Conservation (phyloP, 2,113 vertebrate genomes). For the Triplophysa rosa region DNA sequence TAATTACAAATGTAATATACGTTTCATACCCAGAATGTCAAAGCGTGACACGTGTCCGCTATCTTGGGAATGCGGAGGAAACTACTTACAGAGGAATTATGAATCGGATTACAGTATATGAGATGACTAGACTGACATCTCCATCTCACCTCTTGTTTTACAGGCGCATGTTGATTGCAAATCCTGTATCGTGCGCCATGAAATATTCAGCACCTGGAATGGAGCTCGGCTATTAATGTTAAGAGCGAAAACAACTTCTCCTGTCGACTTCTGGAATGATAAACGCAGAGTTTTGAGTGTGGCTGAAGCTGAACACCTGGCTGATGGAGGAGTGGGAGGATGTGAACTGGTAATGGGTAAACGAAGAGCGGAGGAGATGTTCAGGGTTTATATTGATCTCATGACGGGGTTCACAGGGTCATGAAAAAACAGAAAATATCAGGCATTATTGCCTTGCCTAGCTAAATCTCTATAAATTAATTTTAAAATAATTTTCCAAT, state of each 20-base stretch:
- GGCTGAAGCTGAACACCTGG: neutral
- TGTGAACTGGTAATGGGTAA: neutral
- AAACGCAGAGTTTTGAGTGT: neutral
- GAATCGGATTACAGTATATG: slow-evolving; percentile 36
- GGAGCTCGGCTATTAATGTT: slow-evolving; percentile 6
- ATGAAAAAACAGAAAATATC: no score
- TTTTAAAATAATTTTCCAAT: no score
- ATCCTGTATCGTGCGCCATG: slow-evolving; percentile 32
- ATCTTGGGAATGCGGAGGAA: slow-evolving; percentile 22
- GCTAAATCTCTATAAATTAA: no score
- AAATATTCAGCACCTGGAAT: slow-evolving; percentile 42
- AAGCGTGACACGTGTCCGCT: neutral
- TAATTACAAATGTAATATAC: slow-evolving; percentile 16
- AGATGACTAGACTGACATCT: slow-evolving; percentile 3
- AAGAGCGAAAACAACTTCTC: neutral
- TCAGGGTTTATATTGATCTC: neutral
- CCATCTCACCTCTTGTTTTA: slow-evolving; percentile 20
- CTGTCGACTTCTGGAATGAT: neutral
- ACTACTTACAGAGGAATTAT: slow-evolving; percentile 25
- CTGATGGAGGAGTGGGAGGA: neutral
- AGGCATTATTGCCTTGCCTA: no score
- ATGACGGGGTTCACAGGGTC: no score
- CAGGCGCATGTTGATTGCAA: slow-evolving; percentile 33
- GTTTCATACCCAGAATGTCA: slow-evolving; percentile 32
- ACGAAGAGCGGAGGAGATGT: neutral